These are phyloP conservation scores for Triops longicaudatus DNA, from an alignment of 1,140 invertebrate genomes.

Conservation along the genomic window DNA sequence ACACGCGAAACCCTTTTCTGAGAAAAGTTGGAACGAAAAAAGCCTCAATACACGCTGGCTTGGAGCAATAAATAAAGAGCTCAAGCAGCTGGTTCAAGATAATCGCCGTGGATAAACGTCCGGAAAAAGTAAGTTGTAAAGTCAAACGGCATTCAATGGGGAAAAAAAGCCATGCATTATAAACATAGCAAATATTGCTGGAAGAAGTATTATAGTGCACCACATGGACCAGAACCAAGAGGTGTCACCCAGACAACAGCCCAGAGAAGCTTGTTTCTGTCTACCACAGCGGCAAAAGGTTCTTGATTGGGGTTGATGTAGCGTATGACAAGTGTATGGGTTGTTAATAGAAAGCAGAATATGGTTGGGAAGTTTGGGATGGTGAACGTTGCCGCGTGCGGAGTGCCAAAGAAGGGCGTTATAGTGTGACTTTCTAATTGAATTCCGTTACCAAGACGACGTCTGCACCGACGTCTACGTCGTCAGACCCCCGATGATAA, in stretches of 20 bases:
- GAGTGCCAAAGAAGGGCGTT: not conserved
- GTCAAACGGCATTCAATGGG: not conserved
- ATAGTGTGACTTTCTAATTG: constrained; percentile 8
- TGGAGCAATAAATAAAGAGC: not conserved
- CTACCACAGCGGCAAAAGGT: not conserved
- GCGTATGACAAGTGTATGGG: constrained; percentile 4
- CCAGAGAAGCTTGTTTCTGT: not conserved
- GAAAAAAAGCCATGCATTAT: not conserved
- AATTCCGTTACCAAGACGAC: constrained; percentile 14
- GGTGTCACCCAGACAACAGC: not conserved
- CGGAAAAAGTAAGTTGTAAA: not conserved
- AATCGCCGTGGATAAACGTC: not conserved
- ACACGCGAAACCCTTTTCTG: not conserved
- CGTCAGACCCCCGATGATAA: not conserved
- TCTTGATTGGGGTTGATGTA: constrained; percentile 7
- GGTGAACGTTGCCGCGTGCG: not conserved
- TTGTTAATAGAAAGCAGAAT: not conserved
- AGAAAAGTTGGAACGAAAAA: not conserved
- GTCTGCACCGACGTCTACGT: not conserved
- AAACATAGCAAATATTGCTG: not conserved
- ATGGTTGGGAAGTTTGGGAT: not conserved
- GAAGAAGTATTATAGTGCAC: not conserved
- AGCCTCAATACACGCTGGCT: not conserved
- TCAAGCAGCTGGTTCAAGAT: not conserved
- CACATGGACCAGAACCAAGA: not conserved